Evolutionary conservation across 2,797 vertebrate genomes (phyloP).

Genomic region (Taenioides sp.): DNA sequence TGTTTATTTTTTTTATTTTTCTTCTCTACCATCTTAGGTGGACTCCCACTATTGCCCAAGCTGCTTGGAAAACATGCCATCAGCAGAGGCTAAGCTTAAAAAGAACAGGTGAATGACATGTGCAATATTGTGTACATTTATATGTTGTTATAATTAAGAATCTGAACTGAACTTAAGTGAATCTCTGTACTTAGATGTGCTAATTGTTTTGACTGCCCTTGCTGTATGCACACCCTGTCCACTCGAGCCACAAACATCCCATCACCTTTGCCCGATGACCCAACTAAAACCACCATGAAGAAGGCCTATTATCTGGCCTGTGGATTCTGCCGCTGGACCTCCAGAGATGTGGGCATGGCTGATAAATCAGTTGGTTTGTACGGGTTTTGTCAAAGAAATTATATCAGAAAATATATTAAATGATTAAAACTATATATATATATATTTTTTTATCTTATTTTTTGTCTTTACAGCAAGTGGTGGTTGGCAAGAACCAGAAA

Average conservation of each 20-base stretch:
- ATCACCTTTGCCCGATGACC: slow-evolving; percentile 93
- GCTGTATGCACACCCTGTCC: slow-evolving; percentile 98
- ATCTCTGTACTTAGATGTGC: slow-evolving; percentile 82
- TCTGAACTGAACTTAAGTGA: not conserved
- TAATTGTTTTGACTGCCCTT: slow-evolving; percentile 98
- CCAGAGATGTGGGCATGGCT: slow-evolving; percentile 97
- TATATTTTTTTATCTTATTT: not conserved
- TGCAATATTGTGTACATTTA: not conserved
- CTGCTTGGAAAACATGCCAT: slow-evolving; percentile 99
- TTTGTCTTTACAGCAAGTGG: slow-evolving; percentile 85
- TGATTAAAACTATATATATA: not conserved
- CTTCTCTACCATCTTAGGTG: slow-evolving; percentile 77
- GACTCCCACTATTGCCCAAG: slow-evolving; percentile 99
- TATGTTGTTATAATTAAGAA: not conserved
- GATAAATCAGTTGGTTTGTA: slow-evolving; percentile 96
- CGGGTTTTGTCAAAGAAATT: not conserved
- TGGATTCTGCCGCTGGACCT: slow-evolving; percentile 98
- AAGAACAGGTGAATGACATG: slow-evolving; percentile 88
- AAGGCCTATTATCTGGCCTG: slow-evolving; percentile 98
- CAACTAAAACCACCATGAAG: slow-evolving; percentile 96
- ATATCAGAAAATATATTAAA: not conserved
- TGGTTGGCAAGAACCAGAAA: slow-evolving; percentile 99
- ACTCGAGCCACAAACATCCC: slow-evolving; percentile 96
- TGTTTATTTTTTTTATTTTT: not conserved
- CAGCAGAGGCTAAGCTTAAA: slow-evolving; percentile 97